phyloP scores from a whole-genome alignment of 2,797 vertebrate genomes.

The Halcyon smyrnensis region DNA sequence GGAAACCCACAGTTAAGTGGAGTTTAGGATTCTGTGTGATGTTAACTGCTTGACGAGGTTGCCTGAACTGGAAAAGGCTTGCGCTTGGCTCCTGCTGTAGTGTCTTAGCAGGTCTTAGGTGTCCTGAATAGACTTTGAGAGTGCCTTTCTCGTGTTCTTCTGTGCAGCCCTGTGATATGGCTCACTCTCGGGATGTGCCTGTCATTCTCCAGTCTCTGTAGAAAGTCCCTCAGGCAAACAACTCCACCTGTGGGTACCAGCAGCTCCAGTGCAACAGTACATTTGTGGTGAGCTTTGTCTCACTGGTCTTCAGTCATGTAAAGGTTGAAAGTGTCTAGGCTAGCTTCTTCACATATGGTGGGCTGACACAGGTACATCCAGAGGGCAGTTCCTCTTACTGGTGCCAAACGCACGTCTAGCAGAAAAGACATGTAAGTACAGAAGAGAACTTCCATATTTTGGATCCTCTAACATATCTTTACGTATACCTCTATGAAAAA shows the following conservation, averaged over 20 bases:
- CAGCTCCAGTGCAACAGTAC: neutral
- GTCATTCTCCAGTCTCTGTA: neutral
- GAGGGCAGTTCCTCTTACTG: neutral
- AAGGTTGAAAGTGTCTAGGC: neutral
- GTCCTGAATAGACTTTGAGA: neutral
- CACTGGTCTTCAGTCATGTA: neutral
- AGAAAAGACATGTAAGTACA: neutral
- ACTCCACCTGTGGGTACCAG: neutral
- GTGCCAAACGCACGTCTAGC: neutral
- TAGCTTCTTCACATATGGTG: neutral
- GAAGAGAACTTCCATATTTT: neutral
- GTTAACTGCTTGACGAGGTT: neutral
- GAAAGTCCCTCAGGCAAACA: neutral
- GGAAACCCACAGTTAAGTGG: neutral
- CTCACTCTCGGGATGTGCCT: neutral
- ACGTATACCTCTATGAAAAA: neutral
- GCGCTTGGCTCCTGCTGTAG: neutral
- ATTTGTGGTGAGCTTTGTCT: neutral
- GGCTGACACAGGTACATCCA: neutral
- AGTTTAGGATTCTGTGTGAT: neutral
- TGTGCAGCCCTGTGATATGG: neutral
- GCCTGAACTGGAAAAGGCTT: neutral
- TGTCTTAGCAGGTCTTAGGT: neutral
- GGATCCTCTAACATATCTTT: neutral
- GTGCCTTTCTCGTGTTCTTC: neutral